Base-by-base conservation (phyloP, 1,140 invertebrate genomes). In the Bombyx mandarina region DNA sequence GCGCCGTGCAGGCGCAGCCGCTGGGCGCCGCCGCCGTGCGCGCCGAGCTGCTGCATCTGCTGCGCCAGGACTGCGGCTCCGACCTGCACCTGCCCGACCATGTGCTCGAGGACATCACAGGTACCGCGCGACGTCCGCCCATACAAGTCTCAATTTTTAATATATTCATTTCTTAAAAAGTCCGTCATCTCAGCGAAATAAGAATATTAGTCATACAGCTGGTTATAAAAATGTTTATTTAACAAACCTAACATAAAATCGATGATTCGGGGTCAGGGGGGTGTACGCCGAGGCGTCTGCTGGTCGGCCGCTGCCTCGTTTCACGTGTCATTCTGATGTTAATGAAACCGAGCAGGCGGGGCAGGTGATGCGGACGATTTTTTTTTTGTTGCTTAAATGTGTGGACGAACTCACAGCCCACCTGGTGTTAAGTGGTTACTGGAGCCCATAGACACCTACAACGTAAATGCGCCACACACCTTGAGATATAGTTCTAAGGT, bases 41-140 rank as follows among this genome's bases (percentile, higher is more conserved):
- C 58, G 65, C 52, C 43, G 73, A 79, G 57, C 72, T 84, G 43
- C 60, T 67, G 42, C 50, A 67, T 0, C 62, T 77, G 10, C 68
- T 84, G 46, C 67, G 68, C 46, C 61, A 67, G 44, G 73, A 81
- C 50, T 63, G 78, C 62, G 67, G 54, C 10, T 43, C 61, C 2
- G 52, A 69, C n/a, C 61, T 81, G 2, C 8, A 67, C 3, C 67
- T 82, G 35, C 43, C 66, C 46, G 69, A 75, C 6, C 56, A 74
- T 26, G 67, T 75, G 26, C 67, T 86, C 9, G 79, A 86, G 56
- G 82, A 85, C 50, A 83, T 85, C 26, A 73, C 71, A 65, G 77
- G 81, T 82, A 51, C 45, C 12, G 7, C 12, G 45, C 7, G 12
- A 18, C 12, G 12, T 18, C 12, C 12, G 12, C 12, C 12, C 12